A percentile compares a stretch with the other conserved stretches of the same genome.
These are phyloP conservation scores for Stenurella melanura DNA, from an alignment of 2,888 invertebrate species.

Conservation along the genomic window DNA sequence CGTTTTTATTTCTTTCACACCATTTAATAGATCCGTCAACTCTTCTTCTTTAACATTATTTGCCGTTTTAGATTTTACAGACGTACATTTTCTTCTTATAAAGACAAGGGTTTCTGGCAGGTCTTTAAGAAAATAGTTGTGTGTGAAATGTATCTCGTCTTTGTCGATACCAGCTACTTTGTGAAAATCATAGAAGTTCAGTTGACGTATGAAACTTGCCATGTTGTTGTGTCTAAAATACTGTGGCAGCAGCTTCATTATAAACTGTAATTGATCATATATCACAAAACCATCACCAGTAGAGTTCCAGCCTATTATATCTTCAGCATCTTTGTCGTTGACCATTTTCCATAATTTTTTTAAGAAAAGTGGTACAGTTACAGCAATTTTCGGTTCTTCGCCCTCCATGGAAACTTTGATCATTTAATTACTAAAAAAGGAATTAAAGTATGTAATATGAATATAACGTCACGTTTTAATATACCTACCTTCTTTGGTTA, in stretches of 20 bases:
- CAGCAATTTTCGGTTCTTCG: slow-evolving; percentile 28
- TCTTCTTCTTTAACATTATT: slow-evolving; percentile 45
- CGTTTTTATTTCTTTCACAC: slow-evolving; percentile 56
- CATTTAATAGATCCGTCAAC: slow-evolving; percentile 51
- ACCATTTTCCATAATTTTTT: slow-evolving; percentile 64
- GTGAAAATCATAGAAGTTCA: slow-evolving; percentile 99
- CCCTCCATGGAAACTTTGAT: slow-evolving; percentile 20
- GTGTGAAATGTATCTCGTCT: slow-evolving; percentile 93
- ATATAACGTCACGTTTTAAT: not conserved
- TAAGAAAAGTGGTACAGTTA: slow-evolving; percentile 58
- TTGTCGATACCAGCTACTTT: slow-evolving; percentile 94
- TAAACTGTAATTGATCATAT: slow-evolving; percentile 92
- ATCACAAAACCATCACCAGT: slow-evolving; percentile 92
- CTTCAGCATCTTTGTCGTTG: slow-evolving; percentile 56
- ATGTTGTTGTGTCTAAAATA: slow-evolving; percentile 99
- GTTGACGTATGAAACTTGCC: slow-evolving; percentile 96
- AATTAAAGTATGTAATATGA: not conserved
- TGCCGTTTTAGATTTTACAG: slow-evolving; percentile 40
- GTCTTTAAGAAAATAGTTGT: slow-evolving; percentile 90
- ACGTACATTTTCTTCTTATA: slow-evolving; percentile 84
- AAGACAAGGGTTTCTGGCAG: slow-evolving; percentile 85
- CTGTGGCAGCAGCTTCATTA: slow-evolving; percentile 90
- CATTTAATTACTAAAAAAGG: slow-evolving; percentile 14
- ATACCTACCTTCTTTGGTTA: not conserved
- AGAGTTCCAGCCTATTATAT: slow-evolving; percentile 62